Percentiles rank a stretch among this genome's conserved stretches.
phyloP scores from a whole-genome alignment of 2,797 vertebrate genomes.

The Crotalus adamanteus region DNA sequence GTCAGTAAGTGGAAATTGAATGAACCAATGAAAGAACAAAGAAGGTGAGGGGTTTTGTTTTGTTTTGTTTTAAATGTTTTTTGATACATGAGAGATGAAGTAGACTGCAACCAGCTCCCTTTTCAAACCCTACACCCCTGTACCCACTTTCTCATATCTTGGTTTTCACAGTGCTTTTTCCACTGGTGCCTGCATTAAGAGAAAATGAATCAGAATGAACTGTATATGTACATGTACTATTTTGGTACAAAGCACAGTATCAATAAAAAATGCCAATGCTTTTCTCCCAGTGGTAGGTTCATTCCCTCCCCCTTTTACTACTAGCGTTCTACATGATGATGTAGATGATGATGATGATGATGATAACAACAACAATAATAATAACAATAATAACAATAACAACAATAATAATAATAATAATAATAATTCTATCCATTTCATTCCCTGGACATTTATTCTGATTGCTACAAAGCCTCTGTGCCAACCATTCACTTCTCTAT shows the following conservation, averaged over 20 bases:
- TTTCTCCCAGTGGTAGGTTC: neutral
- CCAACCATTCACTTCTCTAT: neutral
- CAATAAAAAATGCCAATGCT: neutral
- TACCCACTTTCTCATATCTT: constrained; percentile 50
- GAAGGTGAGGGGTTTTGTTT: neutral
- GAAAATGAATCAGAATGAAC: neutral
- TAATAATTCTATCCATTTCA: neutral
- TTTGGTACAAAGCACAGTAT: neutral
- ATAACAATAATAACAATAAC: too few relatives aligned
- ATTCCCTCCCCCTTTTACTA: neutral
- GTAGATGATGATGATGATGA: too few relatives aligned
- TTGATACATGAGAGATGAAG: neutral
- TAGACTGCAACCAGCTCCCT: neutral
- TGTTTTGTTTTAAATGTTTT: neutral
- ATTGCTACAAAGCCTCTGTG: neutral
- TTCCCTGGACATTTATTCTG: neutral
- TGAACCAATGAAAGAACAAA: neutral
- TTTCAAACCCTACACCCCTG: constrained; percentile 53
- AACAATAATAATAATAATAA: too few relatives aligned
- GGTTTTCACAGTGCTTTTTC: constrained; percentile 51
- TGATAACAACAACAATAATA: too few relatives aligned
- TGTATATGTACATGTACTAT: neutral
- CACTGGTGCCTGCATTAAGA: constrained; percentile 51
- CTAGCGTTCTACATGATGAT: neutral
- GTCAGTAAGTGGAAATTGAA: neutral